Percentiles rank a stretch among this genome's conserved stretches.
Evolutionary conservation across 1,140 invertebrate genomes (phyloP).

Genomic region (Zaprionus ghesquierei): DNA sequence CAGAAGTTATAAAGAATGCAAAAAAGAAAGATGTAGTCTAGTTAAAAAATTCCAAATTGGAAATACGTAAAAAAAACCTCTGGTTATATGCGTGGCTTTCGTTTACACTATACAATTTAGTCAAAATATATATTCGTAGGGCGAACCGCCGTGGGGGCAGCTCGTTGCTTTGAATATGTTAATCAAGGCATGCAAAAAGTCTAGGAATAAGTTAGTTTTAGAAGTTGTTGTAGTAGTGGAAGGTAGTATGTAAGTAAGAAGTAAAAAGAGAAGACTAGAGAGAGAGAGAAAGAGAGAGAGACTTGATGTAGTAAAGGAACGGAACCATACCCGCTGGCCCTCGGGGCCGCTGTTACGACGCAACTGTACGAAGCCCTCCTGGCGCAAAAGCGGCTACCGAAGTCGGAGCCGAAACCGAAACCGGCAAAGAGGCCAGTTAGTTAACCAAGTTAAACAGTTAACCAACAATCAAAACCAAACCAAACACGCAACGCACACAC

Average conservation of each 20-base stretch:
- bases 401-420: slow-evolving; percentile 50
- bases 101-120: slow-evolving; percentile 48
- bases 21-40: slow-evolving; percentile 41
- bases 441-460: slow-evolving; percentile 31
- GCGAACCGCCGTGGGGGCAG: slow-evolving; percentile 5
- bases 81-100: slow-evolving; percentile 37
- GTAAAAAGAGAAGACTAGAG: slow-evolving; percentile 39
- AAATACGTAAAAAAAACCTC: slow-evolving; percentile 54
- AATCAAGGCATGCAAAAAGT: slow-evolving; percentile 70
- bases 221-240: slow-evolving; percentile 12
- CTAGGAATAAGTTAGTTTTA: slow-evolving; percentile 37
- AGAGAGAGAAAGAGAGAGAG: no score
- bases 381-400: slow-evolving; percentile 78
- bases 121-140: slow-evolving; percentile 38
- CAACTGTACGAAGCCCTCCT: slow-evolving; percentile 82
- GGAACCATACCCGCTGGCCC: slow-evolving; percentile 80
- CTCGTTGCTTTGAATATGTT: slow-evolving; percentile 43
- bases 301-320: slow-evolving; percentile 60
- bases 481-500: slow-evolving; percentile 77
- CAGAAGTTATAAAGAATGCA: slow-evolving; percentile 17
- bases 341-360: slow-evolving; percentile 81
- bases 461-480: slow-evolving; percentile 58
- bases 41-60: slow-evolving; percentile 26
- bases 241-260: slow-evolving; percentile 25
- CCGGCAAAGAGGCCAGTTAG: slow-evolving; percentile 42